These are phyloP conservation scores for Lomographa bimaculata DNA, from an alignment of 2,888 invertebrate genomes.

Conservation along the genomic window DNA sequence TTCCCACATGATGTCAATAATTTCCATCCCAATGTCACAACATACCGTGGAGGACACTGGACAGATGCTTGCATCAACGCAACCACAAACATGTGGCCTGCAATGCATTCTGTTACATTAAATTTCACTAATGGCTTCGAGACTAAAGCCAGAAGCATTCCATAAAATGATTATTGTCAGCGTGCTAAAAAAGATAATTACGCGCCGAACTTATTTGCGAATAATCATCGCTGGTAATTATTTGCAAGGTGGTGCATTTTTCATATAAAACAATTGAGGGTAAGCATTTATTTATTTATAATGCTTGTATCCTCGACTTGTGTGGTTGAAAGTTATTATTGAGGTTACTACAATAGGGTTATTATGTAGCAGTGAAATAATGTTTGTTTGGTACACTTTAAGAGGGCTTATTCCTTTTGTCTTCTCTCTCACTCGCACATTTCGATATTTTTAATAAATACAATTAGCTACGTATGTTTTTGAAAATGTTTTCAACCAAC, in stretches of 20 bases:
- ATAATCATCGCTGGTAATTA: slow-evolving; percentile 20
- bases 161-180: slow-evolving; percentile 13
- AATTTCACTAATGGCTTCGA: slow-evolving; percentile 34
- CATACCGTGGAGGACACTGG: slow-evolving; percentile 33
- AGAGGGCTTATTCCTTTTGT: too few relatives aligned
- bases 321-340: too few relatives aligned
- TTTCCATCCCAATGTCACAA: slow-evolving; percentile 10
- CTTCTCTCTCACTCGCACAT: too few relatives aligned
- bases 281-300: slow-evolving; percentile 1
- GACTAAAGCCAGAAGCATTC: slow-evolving; percentile 18
- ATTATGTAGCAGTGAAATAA: too few relatives aligned
- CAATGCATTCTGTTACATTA: slow-evolving; percentile 38
- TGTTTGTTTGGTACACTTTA: too few relatives aligned
- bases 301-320: slow-evolving; percentile 2
- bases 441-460: too few relatives aligned
- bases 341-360: too few relatives aligned
- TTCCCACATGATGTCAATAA: slow-evolving; percentile 5
- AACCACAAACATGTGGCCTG: slow-evolving; percentile 49
- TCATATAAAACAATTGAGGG: background rate
- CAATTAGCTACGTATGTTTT: too few relatives aligned
- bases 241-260: slow-evolving; percentile 10
- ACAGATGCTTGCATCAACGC: slow-evolving; percentile 43
- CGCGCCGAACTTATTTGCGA: slow-evolving; percentile 5
- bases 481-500: too few relatives aligned
- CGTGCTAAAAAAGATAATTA: slow-evolving; percentile 13